These are phyloP conservation scores for Porphyrio hochstetteri DNA, from an alignment of 2,113 vertebrate species.

Conservation along the genomic window DNA sequence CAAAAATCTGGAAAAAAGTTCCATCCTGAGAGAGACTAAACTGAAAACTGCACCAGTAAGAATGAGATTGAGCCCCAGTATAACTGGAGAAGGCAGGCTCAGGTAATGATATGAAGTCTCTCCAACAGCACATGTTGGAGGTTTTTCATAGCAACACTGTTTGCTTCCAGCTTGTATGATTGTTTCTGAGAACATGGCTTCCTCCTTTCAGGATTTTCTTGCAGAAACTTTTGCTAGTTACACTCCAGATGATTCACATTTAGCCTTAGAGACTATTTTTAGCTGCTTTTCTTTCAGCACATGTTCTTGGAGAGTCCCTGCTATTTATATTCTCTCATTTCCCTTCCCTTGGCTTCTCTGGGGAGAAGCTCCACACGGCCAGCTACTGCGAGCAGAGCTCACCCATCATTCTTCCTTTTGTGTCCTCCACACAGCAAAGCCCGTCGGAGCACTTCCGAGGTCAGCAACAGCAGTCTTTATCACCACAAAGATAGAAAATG, in stretches of 20 bases:
- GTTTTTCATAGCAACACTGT: neutral
- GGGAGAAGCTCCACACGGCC: neutral
- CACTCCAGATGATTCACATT: conserved; percentile 44
- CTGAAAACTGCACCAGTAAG: neutral
- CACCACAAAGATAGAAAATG: neutral
- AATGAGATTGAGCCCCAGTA: neutral
- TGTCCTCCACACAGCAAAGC: neutral
- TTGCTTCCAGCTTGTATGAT: neutral
- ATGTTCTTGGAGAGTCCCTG: conserved; percentile 7
- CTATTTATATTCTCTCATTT: neutral
- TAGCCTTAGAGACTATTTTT: conserved; percentile 28
- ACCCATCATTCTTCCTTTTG: neutral
- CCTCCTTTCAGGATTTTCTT: conserved; percentile 5
- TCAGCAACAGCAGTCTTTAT: neutral
- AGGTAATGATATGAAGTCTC: neutral
- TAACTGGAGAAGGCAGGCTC: neutral
- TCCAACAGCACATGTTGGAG: neutral
- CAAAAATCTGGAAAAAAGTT: neutral
- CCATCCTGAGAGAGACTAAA: neutral
- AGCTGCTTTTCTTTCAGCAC: conserved; percentile 23
- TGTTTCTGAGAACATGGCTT: neutral
- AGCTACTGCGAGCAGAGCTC: neutral
- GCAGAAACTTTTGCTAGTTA: neutral
- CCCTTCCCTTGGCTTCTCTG: neutral
- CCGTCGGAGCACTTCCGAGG: neutral